A percentile compares a stretch with the other conserved stretches of the same genome.
These are phyloP conservation scores for Colinus virginianus DNA, from an alignment of 2,113 vertebrate species.

Conservation along the genomic window DNA sequence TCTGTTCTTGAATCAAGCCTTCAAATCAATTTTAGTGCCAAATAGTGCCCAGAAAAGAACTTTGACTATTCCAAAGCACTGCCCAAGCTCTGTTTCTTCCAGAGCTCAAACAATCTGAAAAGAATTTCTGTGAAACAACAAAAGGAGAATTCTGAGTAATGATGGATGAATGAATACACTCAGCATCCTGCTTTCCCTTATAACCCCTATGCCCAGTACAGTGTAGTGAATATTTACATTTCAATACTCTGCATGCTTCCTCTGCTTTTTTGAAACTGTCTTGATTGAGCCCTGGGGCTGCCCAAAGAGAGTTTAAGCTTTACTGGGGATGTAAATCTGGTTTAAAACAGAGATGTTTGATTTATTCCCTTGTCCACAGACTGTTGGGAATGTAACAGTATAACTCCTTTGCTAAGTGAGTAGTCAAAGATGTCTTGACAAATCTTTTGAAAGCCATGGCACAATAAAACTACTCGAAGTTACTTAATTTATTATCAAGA, in stretches of 20 bases:
- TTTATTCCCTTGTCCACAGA: not conserved
- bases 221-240: constrained; percentile 43
- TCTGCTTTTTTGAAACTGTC: constrained; percentile 33
- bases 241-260: constrained; percentile 38
- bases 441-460: not conserved
- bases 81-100: constrained; percentile 35
- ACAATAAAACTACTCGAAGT: not conserved
- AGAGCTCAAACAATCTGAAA: constrained; percentile 55
- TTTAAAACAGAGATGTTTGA: not conserved
- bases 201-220: constrained; percentile 12
- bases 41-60: not conserved
- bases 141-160: not conserved
- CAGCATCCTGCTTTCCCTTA: constrained; percentile 30
- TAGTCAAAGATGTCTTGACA: constrained; percentile 20
- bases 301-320: not conserved
- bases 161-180: constrained; percentile 43
- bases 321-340: not conserved
- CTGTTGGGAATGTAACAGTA: not conserved
- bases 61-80: constrained; percentile 21
- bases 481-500: constrained; percentile 40
- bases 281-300: constrained; percentile 17
- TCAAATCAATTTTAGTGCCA: not conserved
- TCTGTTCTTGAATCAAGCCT: constrained; percentile 35
- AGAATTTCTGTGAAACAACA: constrained; percentile 34
- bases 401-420: constrained; percentile 25